A percentile compares a stretch with the other conserved stretches of the same genome.
phyloP scores from a whole-genome alignment of 2,113 vertebrate genomes.

The Cnemophilus loriae region DNA sequence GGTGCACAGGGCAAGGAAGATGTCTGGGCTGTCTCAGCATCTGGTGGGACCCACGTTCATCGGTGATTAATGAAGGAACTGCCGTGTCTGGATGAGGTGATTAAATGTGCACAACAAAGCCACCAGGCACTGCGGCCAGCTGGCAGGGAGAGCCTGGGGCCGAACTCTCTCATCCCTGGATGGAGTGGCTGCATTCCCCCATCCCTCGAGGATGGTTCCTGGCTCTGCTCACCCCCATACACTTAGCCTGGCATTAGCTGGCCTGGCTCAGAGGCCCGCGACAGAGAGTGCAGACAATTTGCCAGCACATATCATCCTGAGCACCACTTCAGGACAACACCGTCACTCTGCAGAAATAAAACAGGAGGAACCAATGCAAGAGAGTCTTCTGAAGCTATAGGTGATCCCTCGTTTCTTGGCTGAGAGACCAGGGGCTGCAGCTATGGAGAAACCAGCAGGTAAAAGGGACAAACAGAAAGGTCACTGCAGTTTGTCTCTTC shows the following conservation, averaged over 20 bases:
- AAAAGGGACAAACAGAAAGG: neutral
- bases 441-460: neutral
- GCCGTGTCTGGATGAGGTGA: neutral
- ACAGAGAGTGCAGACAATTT: fast-evolving
- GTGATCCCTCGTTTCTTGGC: neutral
- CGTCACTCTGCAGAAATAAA: fast-evolving
- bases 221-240: neutral
- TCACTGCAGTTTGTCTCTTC: neutral
- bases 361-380: neutral
- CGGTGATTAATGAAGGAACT: neutral
- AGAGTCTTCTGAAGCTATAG: neutral
- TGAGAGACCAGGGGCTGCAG: neutral
- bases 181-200: fast-evolving
- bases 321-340: neutral
- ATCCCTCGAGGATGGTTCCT: neutral
- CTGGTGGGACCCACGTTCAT: neutral
- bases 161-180: neutral
- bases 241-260: neutral
- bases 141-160: neutral
- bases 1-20: neutral
- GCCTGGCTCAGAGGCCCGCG: neutral
- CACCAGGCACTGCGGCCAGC: neutral
- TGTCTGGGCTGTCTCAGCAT: neutral
- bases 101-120: neutral
- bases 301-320: fast-evolving